These are phyloP conservation scores for Lucifuga dentata DNA, from an alignment of 2,113 vertebrate species.

Conservation along the genomic window DNA sequence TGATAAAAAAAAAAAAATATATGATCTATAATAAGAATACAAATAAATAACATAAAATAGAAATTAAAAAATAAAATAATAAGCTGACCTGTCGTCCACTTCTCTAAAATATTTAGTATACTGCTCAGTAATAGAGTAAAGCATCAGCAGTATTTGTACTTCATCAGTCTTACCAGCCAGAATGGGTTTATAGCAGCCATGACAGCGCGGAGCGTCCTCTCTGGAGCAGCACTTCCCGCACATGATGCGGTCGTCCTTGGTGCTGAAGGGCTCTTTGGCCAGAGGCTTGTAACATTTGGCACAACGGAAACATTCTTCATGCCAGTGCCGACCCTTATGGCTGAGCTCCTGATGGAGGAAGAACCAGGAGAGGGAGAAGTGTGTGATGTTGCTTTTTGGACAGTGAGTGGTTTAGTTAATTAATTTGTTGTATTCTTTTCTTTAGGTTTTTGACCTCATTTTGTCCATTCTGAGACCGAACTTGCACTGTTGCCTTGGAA, in stretches of 20 bases:
- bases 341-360: slow-evolving; percentile 88
- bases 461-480: no score
- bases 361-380: neutral
- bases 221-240: slow-evolving; percentile 91
- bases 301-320: slow-evolving; percentile 93
- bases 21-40: no score
- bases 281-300: slow-evolving; percentile 91
- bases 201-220: slow-evolving; percentile 90
- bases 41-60: no score
- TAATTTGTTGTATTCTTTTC: no score
- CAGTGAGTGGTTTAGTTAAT: no score
- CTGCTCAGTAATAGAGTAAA: no score
- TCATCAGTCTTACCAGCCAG: slow-evolving; percentile 83
- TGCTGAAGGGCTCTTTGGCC: slow-evolving; percentile 93
- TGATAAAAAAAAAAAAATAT: no score
- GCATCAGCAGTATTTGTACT: neutral
- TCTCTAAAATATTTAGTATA: no score
- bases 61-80: no score
- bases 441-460: no score
- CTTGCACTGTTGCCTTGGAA: no score
- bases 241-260: slow-evolving; percentile 92
- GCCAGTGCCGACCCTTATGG: slow-evolving; percentile 95
- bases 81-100: no score
- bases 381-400: neutral
- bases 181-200: slow-evolving; percentile 93